Base-by-base conservation (phyloP, 2,888 invertebrate genomes). In the Nycteola revayana region DNA sequence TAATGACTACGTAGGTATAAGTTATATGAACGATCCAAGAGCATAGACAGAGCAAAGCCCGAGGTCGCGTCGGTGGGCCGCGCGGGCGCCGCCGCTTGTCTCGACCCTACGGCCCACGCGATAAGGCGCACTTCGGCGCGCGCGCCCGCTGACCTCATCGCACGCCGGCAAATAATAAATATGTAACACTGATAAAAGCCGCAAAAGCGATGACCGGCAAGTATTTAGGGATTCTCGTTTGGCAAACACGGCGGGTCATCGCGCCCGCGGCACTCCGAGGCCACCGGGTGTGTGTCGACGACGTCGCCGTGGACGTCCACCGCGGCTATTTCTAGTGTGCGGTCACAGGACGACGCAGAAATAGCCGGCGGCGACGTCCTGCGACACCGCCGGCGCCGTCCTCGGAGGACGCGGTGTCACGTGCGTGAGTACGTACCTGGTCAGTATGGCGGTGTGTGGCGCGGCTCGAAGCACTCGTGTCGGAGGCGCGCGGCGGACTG, bases 101-200 rank as follows among this genome's bases (percentile, higher is more conserved):
- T 52, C 84, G 82, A 84, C 86, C 82, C 80, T 86, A 85, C 70
- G 63, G 57, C 79, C 71, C 69, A 71, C 71, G 68, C 62, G 83
- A 86, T 87, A 87, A 86, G 79, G 79, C 75, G 58, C 76, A 88
- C 72, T 69, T 74, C 79, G 72, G 71, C 69, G 61, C 77, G 78
- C 70, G 60, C 80, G 70, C 81, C 45, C 64, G 75, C 79, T 82
- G 85, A 85, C 85, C 87, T 85, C 82, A 84, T 79, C 80, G 74
- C 68, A 63, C 73, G 70, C 69, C 81, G 82, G 79, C 85, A 82
- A 84, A 83, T 84, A 85, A 86, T 86, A 86, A 87, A 86, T 86
- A 85, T 86, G 86, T 86, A 87, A 85, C 84, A 81, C 81, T 86
- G 87, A 87, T 87, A 87, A 85, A 63, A 79, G 68, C 73, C 76